phyloP scores from a whole-genome alignment of 2,888 invertebrate genomes.

The Ophion ellenae region DNA sequence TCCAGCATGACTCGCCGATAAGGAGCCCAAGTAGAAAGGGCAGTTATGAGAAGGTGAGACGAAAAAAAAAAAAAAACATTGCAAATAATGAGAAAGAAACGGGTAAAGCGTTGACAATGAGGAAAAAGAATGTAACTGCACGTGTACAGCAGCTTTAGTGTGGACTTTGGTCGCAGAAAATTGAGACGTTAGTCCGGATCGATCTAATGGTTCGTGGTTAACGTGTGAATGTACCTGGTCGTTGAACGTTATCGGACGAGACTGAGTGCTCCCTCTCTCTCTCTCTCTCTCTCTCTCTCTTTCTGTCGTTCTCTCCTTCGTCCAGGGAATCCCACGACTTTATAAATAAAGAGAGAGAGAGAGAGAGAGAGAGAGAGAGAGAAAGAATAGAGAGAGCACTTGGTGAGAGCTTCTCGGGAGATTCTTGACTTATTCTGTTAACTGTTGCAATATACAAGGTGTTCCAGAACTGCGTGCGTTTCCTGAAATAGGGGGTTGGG shows the following conservation, averaged over 20 bases:
- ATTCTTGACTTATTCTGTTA: constrained; percentile 61
- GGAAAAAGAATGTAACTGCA: not conserved
- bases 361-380: not conserved
- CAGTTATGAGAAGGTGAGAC: constrained; percentile 12
- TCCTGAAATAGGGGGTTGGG: no score
- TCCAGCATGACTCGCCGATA: constrained; percentile 34
- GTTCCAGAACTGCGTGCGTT: no score
- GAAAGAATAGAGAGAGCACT: constrained; percentile 11
- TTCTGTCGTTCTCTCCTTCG: constrained; percentile 7
- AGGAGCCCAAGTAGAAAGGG: constrained; percentile 46
- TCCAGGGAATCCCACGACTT: constrained; percentile 22
- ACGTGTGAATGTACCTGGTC: constrained; percentile 69
- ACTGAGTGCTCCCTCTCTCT: constrained; percentile 53
- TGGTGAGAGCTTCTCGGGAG: constrained; percentile 56
- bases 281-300: constrained; percentile 20
- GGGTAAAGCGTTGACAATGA: not conserved
- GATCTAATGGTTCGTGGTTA: constrained; percentile 62
- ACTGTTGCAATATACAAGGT: constrained; percentile 26
- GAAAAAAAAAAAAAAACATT: not conserved
- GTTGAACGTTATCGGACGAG: constrained; percentile 70
- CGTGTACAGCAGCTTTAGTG: not conserved
- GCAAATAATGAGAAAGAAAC: not conserved
- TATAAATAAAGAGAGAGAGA: not conserved
- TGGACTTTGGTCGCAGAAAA: constrained; percentile 54
- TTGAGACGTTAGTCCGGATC: constrained; percentile 66